phyloP scores from a whole-genome alignment of 53 echinoderm and acorn worm species.

The Temnopleurus reevesii region DNA sequence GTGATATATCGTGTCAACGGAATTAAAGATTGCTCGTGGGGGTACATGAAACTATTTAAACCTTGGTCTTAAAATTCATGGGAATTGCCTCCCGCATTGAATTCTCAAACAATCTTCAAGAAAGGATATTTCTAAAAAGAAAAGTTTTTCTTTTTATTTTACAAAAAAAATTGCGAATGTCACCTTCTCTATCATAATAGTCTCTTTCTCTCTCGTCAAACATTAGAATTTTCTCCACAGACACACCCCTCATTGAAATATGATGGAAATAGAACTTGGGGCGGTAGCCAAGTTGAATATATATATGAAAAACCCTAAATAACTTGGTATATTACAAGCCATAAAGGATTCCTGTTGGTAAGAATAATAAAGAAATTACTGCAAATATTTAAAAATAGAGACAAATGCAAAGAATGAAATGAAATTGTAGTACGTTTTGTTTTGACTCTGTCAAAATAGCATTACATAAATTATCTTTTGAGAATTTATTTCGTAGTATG shows the following conservation, averaged over 20 bases:
- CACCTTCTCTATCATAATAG: too few relatives aligned
- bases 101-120: too few relatives aligned
- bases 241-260: background rate
- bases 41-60: conserved; percentile 16
- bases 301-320: background rate
- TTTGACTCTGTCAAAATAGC: background rate
- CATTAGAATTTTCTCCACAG: background rate
- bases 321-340: conserved; percentile 8
- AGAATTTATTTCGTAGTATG: background rate
- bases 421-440: conserved; percentile 21
- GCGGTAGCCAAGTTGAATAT: conserved; percentile 21
- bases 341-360: conserved; percentile 36
- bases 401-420: background rate
- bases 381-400: background rate
- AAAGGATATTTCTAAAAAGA: too few relatives aligned
- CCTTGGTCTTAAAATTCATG: background rate
- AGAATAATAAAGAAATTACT: background rate
- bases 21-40: conserved; percentile 12
- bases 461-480: background rate
- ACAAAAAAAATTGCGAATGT: too few relatives aligned
- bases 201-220: too few relatives aligned
- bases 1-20: conserved; percentile 16
- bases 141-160: too few relatives aligned
- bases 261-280: background rate
- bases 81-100: conserved; percentile 6